Evolutionary conservation across 2,797 vertebrate genomes (phyloP), one percentile per base, ranked within the genome.

Genomic region (Hippopotamyrus pictus): DNA sequence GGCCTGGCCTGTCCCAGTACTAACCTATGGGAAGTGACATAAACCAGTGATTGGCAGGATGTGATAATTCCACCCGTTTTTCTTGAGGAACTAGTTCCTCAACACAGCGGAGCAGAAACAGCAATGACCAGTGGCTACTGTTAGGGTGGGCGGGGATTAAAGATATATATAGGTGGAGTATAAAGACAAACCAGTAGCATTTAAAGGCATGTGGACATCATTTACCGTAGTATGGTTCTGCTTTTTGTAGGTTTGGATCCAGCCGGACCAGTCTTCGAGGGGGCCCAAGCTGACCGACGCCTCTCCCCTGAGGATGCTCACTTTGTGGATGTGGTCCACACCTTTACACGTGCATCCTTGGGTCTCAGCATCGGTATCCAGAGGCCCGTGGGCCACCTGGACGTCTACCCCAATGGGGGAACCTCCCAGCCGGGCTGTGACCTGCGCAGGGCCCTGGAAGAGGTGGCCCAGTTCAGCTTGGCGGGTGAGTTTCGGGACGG

Each of bases 401-500:
- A 99, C 93, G 97, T 99, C 92, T 99, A 99, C 91, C 98, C 98
- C 46, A 99, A 99, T 0, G 98, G 98, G 91, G 98, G 98, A 88
- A 96, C 96, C 69, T 98, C 98, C 93, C 98, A 99, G 93, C 99
- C 99, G 0, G 99, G 98, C 1, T 99, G 99, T 29, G 97, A 97
- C 92, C 90, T 99, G 86, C 97, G 29, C 65, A 37, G 12, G 12
- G 65, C 65, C 29, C 65, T 73, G 65, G 65, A 73, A 73, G 12
- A 2, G 29, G 3, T 37, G 29, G 29, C 65, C 65, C 65, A 73
- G 12, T 73, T 73, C 65, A 33, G 29, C 65, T 73, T 73, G 29
- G 29, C 65, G 4, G 65, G 65, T 73, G 65, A 37, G 65, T 73
- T 37, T 17, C 29, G 1, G 65, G 29, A 33, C 2, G 11, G 12